Conservation (phyloP, 2,888 invertebrate genomes). For the Chrysolina haemoptera region DNA sequence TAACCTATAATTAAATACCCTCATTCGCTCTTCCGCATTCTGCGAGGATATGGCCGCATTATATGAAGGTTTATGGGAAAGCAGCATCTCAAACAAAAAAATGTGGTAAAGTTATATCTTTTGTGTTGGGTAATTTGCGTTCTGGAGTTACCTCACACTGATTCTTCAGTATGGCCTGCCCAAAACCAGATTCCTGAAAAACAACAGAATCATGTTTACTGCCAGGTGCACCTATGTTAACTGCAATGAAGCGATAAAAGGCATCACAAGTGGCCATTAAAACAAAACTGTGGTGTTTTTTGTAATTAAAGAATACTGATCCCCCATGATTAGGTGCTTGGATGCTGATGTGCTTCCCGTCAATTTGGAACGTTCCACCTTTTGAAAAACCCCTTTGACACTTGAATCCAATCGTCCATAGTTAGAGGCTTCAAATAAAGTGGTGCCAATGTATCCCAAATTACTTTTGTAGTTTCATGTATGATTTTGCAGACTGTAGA, state of each 20-base stretch:
- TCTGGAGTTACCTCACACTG: constrained; percentile 4
- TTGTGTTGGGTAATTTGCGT: constrained; percentile 1
- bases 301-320: constrained; percentile 58
- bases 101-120: too few relatives aligned
- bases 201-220: constrained; percentile 31
- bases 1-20: too few relatives aligned
- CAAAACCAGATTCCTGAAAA: constrained; percentile 33
- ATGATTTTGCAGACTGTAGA: constrained; percentile 56
- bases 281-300: constrained; percentile 38
- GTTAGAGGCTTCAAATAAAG: constrained; percentile 23
- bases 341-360: constrained; percentile 59
- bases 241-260: constrained; percentile 42
- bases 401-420: constrained; percentile 17
- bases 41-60: too few relatives aligned
- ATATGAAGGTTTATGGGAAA: too few relatives aligned
- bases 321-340: constrained; percentile 54
- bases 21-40: too few relatives aligned
- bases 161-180: constrained; percentile 29
- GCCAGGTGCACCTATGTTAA: constrained; percentile 44
- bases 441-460: constrained; percentile 53
- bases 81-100: too few relatives aligned
- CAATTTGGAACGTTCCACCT: constrained; percentile 51
- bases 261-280: constrained; percentile 47
- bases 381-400: constrained; percentile 40
- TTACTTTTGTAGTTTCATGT: constrained; percentile 46